Percentiles rank a stretch among this genome's conserved stretches.
Evolutionary conservation across 2,888 invertebrate species (phyloP).

Genomic region (Trileptium ribeirensis): DNA sequence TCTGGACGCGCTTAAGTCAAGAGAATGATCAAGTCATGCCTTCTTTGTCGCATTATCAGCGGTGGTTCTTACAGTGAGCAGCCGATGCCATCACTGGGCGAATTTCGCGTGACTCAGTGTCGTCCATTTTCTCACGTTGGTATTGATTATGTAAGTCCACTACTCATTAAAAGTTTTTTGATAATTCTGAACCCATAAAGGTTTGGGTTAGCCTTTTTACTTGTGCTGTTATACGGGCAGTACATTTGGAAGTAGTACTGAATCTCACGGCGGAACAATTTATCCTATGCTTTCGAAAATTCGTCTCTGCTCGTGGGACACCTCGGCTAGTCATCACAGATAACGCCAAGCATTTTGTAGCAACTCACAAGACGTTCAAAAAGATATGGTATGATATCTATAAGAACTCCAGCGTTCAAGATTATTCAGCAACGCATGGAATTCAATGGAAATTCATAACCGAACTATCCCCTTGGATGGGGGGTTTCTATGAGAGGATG

Average conservation of each 20-base stretch:
- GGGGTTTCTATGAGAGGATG: not conserved
- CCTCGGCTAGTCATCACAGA: constrained; percentile 49
- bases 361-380: not conserved
- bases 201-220: constrained; percentile 23
- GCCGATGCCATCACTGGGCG: not conserved
- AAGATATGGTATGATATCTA: constrained; percentile 34
- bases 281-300: constrained; percentile 45
- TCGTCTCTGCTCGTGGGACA: constrained; percentile 39
- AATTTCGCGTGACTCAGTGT: not conserved
- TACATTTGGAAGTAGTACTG: constrained; percentile 8
- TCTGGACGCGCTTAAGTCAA: not conserved
- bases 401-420: not conserved
- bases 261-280: constrained; percentile 45
- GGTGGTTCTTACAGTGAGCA: not conserved
- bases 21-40: not conserved
- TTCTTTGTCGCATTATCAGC: not conserved
- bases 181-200: not conserved
- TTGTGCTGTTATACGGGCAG: constrained; percentile 14
- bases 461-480: not conserved
- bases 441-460: not conserved
- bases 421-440: not conserved
- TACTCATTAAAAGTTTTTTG: not conserved
- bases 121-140: not conserved
- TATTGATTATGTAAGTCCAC: constrained; percentile 14
- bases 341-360: constrained; percentile 51